These are phyloP conservation scores for Lynx canadensis DNA, from an alignment of 2,113 vertebrate species.

Conservation along the genomic window DNA sequence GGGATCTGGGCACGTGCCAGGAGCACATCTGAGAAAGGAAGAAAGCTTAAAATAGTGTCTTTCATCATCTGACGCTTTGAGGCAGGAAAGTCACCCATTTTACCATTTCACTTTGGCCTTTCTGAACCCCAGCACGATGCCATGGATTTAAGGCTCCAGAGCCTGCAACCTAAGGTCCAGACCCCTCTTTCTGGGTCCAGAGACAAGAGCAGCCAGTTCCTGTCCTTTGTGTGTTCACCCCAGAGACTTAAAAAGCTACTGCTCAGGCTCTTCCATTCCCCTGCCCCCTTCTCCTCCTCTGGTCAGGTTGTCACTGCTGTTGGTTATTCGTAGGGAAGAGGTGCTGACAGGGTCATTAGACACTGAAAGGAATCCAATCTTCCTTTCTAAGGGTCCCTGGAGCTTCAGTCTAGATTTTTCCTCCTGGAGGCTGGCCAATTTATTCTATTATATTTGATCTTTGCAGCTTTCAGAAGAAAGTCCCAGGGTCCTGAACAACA, in stretches of 20 bases:
- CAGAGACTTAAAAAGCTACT: background rate
- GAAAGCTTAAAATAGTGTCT: background rate
- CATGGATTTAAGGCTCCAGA: rapidly evolving
- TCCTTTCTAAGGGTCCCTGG: background rate
- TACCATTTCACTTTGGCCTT: background rate
- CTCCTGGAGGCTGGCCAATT: background rate
- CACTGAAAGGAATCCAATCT: background rate
- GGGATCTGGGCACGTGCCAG: background rate
- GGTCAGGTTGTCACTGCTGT: background rate
- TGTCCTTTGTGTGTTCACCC: background rate
- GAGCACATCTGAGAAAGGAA: background rate
- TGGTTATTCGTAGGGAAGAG: background rate
- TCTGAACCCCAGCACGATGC: background rate
- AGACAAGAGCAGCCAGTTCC: background rate
- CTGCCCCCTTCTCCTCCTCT: background rate
- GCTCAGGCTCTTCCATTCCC: background rate
- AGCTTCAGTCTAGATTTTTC: background rate
- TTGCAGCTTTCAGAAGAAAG: background rate
- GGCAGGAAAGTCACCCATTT: background rate
- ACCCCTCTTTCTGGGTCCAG: background rate
- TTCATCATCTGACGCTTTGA: background rate
- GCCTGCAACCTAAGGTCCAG: background rate
- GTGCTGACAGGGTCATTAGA: background rate
- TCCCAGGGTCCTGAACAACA: background rate
- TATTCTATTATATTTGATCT: background rate